Base-by-base conservation (phyloP, 2,888 invertebrate species). In the Iselma pallidipennis region DNA sequence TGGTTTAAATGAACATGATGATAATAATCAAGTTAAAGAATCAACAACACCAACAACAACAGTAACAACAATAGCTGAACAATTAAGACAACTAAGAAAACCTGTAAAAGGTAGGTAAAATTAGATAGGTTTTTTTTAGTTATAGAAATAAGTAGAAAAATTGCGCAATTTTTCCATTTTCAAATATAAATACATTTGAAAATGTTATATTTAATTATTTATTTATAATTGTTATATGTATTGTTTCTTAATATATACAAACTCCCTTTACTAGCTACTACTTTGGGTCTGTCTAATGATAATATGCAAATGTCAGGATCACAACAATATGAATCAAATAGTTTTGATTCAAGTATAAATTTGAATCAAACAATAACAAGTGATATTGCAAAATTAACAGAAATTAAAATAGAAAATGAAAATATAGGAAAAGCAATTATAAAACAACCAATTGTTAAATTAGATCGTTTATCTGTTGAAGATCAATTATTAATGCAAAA, bases 391-490 rank as follows among this genome's bases (percentile, higher is more conserved):
- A 16, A 9, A 19, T 14, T 12, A 12, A 21, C 21, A 12, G 12
- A 21, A 23, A 45, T 9, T 12, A 45, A 10, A 23, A 23, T 12
- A 12, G 4, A 10, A 23, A 45, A 45, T 45, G 45, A 45, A 3
- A 45, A 10, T 21, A 21, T 1, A 4, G 45, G 23, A 9, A 45
- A 59, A 14, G 55, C 59, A 12, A 56, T 58, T 29, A 76, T 85
- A 69, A 83, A 84, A 68, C 85, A 87, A 77, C 88, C 88, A 33
- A 83, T 88, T 55, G 87, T 89, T 25, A 83, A 86, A 80, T 76
- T 89, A 53, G 85, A 86, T 71, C 85, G 87, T 75, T 78, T 88
- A 69, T 86, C 87, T 19, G 80, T 81, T 60, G 84, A 84, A 71
- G 81, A 82, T 61, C 73, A 74, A 61, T 54, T 68, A 19, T 53